phyloP scores from a whole-genome alignment of 2,797 vertebrate genomes.

The Caiman crocodilus region DNA sequence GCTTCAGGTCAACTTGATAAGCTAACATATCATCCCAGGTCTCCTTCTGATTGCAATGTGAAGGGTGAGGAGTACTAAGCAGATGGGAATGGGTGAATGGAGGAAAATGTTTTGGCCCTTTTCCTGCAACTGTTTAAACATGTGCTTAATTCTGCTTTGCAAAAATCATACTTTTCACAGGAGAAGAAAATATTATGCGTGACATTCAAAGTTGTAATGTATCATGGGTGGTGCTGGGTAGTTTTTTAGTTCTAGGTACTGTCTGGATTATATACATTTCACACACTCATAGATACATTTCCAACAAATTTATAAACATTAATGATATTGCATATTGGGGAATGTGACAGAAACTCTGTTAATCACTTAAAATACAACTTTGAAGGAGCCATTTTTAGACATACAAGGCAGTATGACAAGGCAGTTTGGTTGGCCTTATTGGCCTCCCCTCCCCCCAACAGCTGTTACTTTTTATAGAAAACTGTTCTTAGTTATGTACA shows the following conservation, averaged over 20 bases:
- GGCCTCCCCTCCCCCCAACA: slow-evolving; percentile 23
- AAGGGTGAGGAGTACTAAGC: background rate
- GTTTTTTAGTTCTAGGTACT: background rate
- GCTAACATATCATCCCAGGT: fast-evolving
- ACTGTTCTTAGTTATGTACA: slow-evolving; percentile 2
- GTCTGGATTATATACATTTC: background rate
- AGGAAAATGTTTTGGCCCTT: background rate
- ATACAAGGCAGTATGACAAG: background rate
- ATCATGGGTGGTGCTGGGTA: background rate
- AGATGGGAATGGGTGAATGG: background rate
- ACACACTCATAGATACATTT: background rate
- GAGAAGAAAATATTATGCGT: background rate
- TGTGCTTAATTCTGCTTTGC: fast-evolving
- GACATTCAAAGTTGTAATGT: background rate
- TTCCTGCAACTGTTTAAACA: background rate
- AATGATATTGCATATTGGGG: background rate
- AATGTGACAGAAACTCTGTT: background rate
- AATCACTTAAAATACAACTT: background rate
- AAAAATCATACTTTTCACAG: background rate
- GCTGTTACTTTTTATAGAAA: slow-evolving; percentile 26
- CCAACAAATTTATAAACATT: background rate
- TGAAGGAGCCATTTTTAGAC: background rate
- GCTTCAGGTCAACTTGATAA: background rate
- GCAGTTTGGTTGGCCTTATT: slow-evolving; percentile 13
- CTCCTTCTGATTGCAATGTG: background rate